Evolutionary conservation across 2,113 vertebrate genomes (phyloP), one percentile per base, ranked within the genome.

Genomic region (Hypanus sabinus): DNA sequence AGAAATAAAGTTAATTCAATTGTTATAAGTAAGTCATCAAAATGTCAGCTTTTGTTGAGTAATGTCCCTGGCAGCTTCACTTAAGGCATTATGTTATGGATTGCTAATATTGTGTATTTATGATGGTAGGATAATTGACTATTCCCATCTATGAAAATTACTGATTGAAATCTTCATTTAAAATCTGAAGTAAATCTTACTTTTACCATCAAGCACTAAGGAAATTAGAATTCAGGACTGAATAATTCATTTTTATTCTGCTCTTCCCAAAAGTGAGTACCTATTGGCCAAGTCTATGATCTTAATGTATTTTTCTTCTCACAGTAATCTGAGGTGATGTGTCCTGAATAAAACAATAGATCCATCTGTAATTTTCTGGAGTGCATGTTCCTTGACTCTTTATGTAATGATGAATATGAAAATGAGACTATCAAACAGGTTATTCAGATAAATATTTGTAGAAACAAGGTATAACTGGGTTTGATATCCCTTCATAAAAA

Each of bases 11-110:
- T n/a, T n/a, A n/a, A n/a, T n/a, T n/a, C n/a, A n/a, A n/a, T n/a
- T 99, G 99, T 95, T 99, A 99, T 97, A 99, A 98, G 99, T 99
- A 14, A 97, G 97, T 97, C 20, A 30, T 24, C 3, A 33, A 18
- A 70, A 14, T 7, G 62, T 16, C 91, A 16, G n/a, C 36, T 94
- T 57, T 18, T 55, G 7, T 22, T 20, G 38, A 55, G 38, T 22
- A 46, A 77, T 77, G 75, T n/a, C 12, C 30, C 75, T 77, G 75
- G 75, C 75, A 77, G 85, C 27, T 14, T n/a, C 5, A 27, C 60
- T 88, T n/a, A 6, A 55, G 22, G 22, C 46, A 57, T 2, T 12
- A 60, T 24, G 24, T 85, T 85, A 9, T 30, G 81, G 46, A 46
- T 46, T 10, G 46, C 0, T 85, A 85, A 85, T 24, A 57, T 85